A percentile compares a stretch with the other conserved stretches of the same genome.
Evolutionary conservation across 2,113 vertebrate genomes (phyloP).

Genomic region (Platysteira castanea): DNA sequence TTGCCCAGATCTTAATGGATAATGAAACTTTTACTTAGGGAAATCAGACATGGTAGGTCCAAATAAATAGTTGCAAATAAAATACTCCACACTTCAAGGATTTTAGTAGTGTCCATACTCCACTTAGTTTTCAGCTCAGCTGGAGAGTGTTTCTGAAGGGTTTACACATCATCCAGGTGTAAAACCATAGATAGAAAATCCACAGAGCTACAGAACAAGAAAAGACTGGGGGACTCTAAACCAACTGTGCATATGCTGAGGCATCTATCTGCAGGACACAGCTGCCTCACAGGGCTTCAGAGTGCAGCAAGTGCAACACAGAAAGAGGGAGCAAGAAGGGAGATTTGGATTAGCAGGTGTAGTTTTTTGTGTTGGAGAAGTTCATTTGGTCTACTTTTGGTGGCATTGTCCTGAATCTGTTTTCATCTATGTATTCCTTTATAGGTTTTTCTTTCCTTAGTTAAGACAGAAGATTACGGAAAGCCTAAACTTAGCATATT

Average conservation of each 20-base stretch:
- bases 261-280: neutral
- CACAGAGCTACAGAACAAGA: neutral
- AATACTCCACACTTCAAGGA: neutral
- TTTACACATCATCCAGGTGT: neutral
- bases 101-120: neutral
- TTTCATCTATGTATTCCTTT: neutral
- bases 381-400: neutral
- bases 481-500: neutral
- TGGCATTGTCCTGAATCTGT: neutral
- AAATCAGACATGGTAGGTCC: neutral
- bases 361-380: neutral
- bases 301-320: neutral
- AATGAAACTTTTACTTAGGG: neutral
- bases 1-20: neutral
- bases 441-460: neutral
- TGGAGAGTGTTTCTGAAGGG: neutral
- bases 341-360: neutral
- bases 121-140: neutral
- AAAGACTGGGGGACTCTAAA: neutral
- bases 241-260: accelerated
- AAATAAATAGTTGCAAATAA: neutral
- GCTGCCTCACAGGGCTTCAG: neutral
- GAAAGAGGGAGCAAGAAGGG: neutral
- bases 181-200: neutral
- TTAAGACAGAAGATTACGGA: neutral